These are phyloP conservation scores for Lissocephala sabroskyi DNA, from an alignment of 2,888 invertebrate species.

Conservation along the genomic window DNA sequence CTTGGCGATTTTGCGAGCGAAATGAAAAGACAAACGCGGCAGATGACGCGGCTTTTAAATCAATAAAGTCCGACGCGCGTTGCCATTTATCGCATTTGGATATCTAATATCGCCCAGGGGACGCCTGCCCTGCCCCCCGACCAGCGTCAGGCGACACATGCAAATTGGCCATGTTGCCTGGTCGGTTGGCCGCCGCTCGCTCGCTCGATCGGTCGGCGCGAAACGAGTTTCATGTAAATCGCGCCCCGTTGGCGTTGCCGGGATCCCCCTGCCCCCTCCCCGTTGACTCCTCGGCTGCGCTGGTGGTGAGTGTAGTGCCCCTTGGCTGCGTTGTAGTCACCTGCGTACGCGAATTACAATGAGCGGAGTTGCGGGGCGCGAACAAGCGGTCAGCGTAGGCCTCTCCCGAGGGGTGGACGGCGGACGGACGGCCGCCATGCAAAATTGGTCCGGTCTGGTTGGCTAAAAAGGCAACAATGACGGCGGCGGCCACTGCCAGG, in stretches of 20 bases:
- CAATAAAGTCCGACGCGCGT: conserved; percentile 41
- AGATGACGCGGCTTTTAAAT: conserved; percentile 51
- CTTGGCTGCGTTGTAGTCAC: conserved; percentile 51
- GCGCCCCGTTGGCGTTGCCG: not conserved
- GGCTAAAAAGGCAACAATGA: conserved; percentile 49
- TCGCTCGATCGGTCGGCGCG: not conserved
- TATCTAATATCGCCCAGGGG: conserved; percentile 46
- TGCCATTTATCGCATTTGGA: conserved; percentile 52
- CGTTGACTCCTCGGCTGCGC: no score
- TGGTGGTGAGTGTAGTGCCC: no score
- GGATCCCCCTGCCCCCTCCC: conserved; percentile 18
- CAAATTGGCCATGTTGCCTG: conserved; percentile 65
- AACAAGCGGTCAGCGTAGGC: conserved; percentile 1
- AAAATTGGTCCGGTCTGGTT: conserved; percentile 62
- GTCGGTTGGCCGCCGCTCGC: conserved; percentile 6
- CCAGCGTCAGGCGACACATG: conserved; percentile 54
- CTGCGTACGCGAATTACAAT: conserved; percentile 60
- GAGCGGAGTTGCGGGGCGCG: conserved; percentile 2
- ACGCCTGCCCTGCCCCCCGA: conserved; percentile 1
- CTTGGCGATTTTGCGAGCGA: conserved; percentile 33
- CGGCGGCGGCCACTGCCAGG: conserved; percentile 18
- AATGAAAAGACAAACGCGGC: conserved; percentile 18
- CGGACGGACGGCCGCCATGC: conserved; percentile 26
- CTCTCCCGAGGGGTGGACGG: not conserved
- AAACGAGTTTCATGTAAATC: conserved; percentile 11